These are phyloP conservation scores for Eubasilissa regina DNA, from an alignment of 1,140 invertebrate species.

Conservation along the genomic window DNA sequence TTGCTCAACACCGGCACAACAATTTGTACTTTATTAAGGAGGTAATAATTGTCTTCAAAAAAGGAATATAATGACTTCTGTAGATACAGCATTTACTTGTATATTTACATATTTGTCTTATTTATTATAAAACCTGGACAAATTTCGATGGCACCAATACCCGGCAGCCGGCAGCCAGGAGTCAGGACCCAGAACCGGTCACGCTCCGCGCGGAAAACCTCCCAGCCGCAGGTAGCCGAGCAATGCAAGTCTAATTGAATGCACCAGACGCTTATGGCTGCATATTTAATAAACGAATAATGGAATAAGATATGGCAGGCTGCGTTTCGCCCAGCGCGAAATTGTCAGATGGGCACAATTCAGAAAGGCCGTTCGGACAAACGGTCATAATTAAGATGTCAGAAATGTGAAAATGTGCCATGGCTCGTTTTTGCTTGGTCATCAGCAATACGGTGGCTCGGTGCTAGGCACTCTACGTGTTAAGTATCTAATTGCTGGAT, in stretches of 20 bases:
- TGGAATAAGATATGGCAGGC: constrained; percentile 8
- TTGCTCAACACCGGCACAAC: too few relatives aligned
- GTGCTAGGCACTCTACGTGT: too few relatives aligned
- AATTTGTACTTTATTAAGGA: too few relatives aligned
- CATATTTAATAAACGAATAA: constrained; percentile 20
- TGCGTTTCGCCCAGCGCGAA: neutral
- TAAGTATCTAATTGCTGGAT: too few relatives aligned
- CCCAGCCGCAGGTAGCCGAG: too few relatives aligned
- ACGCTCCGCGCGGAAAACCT: neutral
- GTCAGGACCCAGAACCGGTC: neutral
- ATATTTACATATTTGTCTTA: too few relatives aligned
- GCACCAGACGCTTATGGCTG: neutral
- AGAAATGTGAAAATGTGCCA: neutral
- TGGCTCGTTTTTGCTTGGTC: neutral
- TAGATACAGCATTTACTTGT: too few relatives aligned
- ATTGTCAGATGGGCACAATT: neutral
- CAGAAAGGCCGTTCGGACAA: neutral
- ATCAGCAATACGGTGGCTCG: neutral
- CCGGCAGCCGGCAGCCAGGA: neutral
- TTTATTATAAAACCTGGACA: too few relatives aligned
- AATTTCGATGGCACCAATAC: too few relatives aligned
- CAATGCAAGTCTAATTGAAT: constrained; percentile 1
- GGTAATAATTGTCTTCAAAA: too few relatives aligned
- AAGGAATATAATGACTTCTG: too few relatives aligned
- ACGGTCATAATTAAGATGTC: neutral